Evolutionary conservation across 1,140 invertebrate genomes (phyloP).

Genomic region (Eueides isabella): DNA sequence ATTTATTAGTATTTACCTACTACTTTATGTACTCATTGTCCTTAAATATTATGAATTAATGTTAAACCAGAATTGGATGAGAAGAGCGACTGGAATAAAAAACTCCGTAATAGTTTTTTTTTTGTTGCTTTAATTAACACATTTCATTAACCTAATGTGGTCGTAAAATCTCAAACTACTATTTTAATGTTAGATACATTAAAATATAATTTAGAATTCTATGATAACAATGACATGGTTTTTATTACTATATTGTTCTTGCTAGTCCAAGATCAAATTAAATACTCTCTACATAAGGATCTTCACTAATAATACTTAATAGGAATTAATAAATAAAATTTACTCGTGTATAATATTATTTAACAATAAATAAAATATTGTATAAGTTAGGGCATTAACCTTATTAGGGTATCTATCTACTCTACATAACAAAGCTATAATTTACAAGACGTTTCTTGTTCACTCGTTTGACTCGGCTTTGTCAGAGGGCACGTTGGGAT

Average conservation of each 20-base stretch:
- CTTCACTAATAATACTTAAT: background rate
- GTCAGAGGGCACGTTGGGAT: conserved; percentile 29
- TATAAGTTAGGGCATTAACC: conserved; percentile 37
- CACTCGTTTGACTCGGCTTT: conserved; percentile 19
- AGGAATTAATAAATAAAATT: background rate
- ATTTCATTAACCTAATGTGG: background rate
- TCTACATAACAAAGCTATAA: conserved; percentile 35
- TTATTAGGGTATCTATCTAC: conserved; percentile 22
- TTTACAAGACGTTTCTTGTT: conserved; percentile 37
- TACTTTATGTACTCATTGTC: background rate
- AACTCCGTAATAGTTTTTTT: conserved; percentile 51
- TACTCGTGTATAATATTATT: background rate
- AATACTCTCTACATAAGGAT: background rate
- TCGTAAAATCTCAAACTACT: too few species aligned
- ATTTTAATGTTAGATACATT: background rate
- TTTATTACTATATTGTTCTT: background rate
- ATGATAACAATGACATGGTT: background rate
- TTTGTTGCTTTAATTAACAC: conserved; percentile 48
- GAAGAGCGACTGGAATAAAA: conserved; percentile 26
- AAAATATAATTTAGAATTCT: background rate
- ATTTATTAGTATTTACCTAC: background rate
- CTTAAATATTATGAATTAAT: background rate
- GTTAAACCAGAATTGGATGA: conserved; percentile 15
- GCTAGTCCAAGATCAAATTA: background rate
- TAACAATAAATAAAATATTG: too few species aligned